Evolutionary conservation across 2,113 vertebrate species (phyloP).

Genomic region (Okapia johnstoni): DNA sequence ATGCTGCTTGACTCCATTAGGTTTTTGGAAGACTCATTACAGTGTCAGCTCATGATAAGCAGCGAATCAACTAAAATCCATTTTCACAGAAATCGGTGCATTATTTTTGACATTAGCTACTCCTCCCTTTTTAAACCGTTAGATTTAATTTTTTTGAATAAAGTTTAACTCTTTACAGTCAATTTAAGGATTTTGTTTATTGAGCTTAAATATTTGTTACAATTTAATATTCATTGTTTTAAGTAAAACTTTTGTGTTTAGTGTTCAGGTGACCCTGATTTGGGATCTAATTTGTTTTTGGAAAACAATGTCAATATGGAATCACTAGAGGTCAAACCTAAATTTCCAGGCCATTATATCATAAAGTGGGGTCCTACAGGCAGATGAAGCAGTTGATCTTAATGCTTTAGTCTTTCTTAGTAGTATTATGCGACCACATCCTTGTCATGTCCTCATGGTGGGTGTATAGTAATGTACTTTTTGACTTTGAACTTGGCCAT

Average conservation of each 20-base stretch:
- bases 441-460: not conserved
- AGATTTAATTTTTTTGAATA: not conserved
- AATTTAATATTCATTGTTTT: not conserved
- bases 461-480: not conserved
- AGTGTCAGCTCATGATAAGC: not conserved
- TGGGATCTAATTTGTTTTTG: not conserved
- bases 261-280: not conserved
- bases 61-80: constrained; percentile 15
- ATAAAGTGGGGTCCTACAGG: not conserved
- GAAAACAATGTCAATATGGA: not conserved
- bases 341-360: not conserved
- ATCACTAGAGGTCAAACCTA: not conserved
- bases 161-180: constrained; percentile 1
- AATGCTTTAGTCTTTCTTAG: not conserved
- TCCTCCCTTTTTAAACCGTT: not conserved
- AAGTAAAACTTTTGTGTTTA: not conserved
- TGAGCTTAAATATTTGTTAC: constrained; percentile 14
- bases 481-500: not conserved
- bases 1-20: not conserved
- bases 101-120: constrained; percentile 43
- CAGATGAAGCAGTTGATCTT: not conserved
- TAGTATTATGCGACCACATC: not conserved
- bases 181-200: constrained; percentile 1
- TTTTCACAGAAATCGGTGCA: constrained; percentile 26
- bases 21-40: constrained; percentile 33